Percentiles rank a stretch among this genome's conserved stretches.
These are phyloP conservation scores for Elmis aenea DNA, from an alignment of 2,888 invertebrate species.

Conservation along the genomic window DNA sequence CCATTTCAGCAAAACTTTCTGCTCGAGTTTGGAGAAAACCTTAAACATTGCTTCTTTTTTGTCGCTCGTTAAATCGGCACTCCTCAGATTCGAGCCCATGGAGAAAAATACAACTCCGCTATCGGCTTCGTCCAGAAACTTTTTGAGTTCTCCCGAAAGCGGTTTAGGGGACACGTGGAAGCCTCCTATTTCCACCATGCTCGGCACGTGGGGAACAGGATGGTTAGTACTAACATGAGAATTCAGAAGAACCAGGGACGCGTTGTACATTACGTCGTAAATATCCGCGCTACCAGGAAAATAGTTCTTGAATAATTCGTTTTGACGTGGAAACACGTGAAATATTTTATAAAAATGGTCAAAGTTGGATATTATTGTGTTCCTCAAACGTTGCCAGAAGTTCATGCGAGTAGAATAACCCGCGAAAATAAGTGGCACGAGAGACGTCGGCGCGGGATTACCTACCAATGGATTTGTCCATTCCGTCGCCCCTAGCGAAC, in stretches of 20 bases:
- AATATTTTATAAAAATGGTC: conserved; percentile 16
- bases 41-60: conserved; percentile 52
- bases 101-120: conserved; percentile 56
- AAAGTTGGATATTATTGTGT: conserved; percentile 39
- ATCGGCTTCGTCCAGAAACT: conserved; percentile 49
- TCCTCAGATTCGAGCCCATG: conserved; percentile 57
- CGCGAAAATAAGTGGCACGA: conserved; percentile 48
- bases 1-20: conserved; percentile 67
- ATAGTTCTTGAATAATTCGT: conserved; percentile 26
- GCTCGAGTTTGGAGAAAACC: conserved; percentile 55
- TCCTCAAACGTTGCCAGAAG: conserved; percentile 52
- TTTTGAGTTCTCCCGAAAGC: conserved; percentile 46
- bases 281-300: conserved; percentile 31
- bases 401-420: conserved; percentile 46
- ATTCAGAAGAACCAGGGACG: conserved; percentile 31
- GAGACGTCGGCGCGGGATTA: conserved; percentile 48
- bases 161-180: conserved; percentile 42
- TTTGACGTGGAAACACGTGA: conserved; percentile 17
- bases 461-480: conserved; percentile 50
- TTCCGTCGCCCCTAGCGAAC: conserved; percentile 45
- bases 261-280: conserved; percentile 27
- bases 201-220: conserved; percentile 51
- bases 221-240: conserved; percentile 50
- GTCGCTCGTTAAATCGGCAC: conserved; percentile 50
- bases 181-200: conserved; percentile 56